Base-by-base conservation (phyloP, 2,888 invertebrate genomes). In the Heliconius sara region DNA sequence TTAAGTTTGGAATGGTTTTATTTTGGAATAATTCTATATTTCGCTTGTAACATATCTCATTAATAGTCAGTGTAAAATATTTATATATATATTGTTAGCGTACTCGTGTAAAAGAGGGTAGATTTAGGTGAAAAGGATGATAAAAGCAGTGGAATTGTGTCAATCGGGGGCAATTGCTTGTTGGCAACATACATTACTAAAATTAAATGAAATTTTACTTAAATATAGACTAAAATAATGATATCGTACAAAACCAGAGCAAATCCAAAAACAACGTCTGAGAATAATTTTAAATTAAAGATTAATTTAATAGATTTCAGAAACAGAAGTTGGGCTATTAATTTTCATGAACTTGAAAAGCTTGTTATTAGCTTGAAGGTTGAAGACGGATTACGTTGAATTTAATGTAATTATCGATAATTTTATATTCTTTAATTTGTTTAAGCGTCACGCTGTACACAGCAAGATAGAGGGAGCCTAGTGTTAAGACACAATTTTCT, bases 261-360 rank as follows among this genome's bases (percentile, higher is more conserved):
- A 78, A 78, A 65, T 66, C 72, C 12, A 34, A 65, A 78, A 66
- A 73, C 78, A 72, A 66, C 73, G 34, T 78, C 72, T 66, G 47
- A 71, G 63, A 47, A 47, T 27, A 66, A 65, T 72, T 71, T 71
- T 63, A 71, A 63, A 71, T 77, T 73, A 34, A 73, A 65, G 77
- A 71, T 65, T 72, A 47, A 34, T 65, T 78, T 72, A 78, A 78
- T 78, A 78, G 77, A 71, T 71, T 77, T 70, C 63, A 77, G 52
- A 78, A 78, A 72, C 72, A 78, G 65, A 65, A 73, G 73, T 60
- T 73, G 4, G 25, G 57, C 34, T 73, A 72, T 78, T 73, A 78
- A 72, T 78, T 72, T 34, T 73, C 34, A 65, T 22, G 34, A 34
- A 66, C 52, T 52, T 52, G 52, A 52, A 72, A 71, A 73, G 73